Conservation (phyloP, 1,140 invertebrate species). For the Aethina tumida region DNA sequence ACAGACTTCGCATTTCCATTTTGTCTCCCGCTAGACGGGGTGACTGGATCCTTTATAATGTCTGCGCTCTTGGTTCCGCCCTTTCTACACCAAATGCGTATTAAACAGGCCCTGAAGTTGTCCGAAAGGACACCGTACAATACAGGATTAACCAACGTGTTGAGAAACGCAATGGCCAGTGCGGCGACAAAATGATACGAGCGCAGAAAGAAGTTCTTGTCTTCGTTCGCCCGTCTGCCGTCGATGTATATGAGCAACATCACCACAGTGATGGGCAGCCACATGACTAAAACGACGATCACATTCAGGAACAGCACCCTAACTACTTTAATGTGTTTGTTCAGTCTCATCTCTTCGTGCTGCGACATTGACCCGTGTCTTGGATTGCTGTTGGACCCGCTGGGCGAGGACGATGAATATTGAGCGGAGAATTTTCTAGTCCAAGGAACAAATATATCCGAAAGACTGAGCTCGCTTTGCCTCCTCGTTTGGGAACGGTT, state of each 20-base stretch:
- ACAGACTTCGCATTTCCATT: conserved; percentile 11
- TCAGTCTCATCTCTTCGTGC: conserved; percentile 42
- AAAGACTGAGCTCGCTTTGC: conserved; percentile 41
- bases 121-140: conserved; percentile 70
- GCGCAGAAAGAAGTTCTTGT: conserved; percentile 41
- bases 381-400: no score
- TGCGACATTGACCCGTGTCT: conserved; percentile 40
- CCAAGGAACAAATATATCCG: conserved; percentile 41
- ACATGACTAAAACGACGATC: conserved; percentile 47
- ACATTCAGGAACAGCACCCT: conserved; percentile 47
- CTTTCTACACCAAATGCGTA: conserved; percentile 33
- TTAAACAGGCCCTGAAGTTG: conserved; percentile 54
- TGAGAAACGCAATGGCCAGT: conserved; percentile 52
- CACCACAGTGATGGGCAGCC: conserved; percentile 47
- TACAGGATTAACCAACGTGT: conserved; percentile 68
- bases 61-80: no score
- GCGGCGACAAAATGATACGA: conserved; percentile 47
- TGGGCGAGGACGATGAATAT: conserved; percentile 15
- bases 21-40: conserved; percentile 15
- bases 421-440: conserved; percentile 37
- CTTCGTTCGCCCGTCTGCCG: conserved; percentile 39
- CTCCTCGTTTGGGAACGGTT: conserved; percentile 28
- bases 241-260: conserved; percentile 49
- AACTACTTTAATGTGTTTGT: conserved; percentile 47
- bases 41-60: conserved; percentile 7